These are phyloP conservation scores for Leptodactylus fuscus DNA, from an alignment of 2,113 vertebrate genomes.

Conservation along the genomic window DNA sequence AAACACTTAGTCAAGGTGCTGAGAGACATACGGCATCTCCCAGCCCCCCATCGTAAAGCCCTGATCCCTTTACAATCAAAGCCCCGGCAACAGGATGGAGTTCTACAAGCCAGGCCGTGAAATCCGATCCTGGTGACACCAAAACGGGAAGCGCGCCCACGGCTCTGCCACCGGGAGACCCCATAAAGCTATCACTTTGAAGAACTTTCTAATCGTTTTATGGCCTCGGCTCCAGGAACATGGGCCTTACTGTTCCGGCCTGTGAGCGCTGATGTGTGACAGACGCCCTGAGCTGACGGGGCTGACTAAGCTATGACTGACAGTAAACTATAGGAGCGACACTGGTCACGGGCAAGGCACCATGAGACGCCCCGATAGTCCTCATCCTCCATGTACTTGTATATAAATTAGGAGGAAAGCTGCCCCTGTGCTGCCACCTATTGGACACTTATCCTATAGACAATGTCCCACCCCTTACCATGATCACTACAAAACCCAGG, in stretches of 20 bases:
- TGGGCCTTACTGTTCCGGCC: not conserved
- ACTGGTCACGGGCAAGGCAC: not conserved
- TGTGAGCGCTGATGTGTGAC: not conserved
- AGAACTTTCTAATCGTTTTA: not conserved
- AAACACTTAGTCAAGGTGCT: conserved; percentile 38
- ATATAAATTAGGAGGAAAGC: no score
- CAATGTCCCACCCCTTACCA: no score
- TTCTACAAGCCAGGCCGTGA: not conserved
- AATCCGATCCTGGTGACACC: conserved; percentile 7
- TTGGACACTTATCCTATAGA: no score
- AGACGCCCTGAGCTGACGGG: not conserved
- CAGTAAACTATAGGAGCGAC: not conserved
- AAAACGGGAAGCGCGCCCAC: not conserved
- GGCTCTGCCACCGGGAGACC: not conserved
- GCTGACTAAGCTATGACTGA: not conserved
- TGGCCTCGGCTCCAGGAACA: not conserved
- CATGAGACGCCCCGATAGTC: not conserved
- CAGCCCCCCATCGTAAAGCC: not conserved
- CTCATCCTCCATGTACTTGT: no score
- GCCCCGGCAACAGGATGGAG: conserved; percentile 3
- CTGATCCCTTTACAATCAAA: conserved; percentile 15
- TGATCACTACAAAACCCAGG: no score
- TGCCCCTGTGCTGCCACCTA: no score
- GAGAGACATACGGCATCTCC: conserved; percentile 26
- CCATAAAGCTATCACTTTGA: conserved; percentile 13